Base-by-base conservation (phyloP, 2,888 invertebrate species). In the Thumatha senex region DNA sequence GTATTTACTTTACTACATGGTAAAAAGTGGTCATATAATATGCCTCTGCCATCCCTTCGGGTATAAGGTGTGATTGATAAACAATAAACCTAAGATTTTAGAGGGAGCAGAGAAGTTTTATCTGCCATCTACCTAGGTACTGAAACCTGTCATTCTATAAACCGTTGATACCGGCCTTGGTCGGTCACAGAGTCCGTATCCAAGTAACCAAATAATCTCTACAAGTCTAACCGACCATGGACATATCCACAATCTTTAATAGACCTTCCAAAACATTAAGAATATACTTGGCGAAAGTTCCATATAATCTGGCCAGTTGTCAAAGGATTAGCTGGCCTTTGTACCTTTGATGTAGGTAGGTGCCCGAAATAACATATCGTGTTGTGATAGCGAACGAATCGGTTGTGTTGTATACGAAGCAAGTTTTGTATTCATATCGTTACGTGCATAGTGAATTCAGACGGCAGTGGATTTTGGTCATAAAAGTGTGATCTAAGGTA, bases 331-430 rank as follows among this genome's bases (percentile, higher is more conserved):
- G 62, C 61, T 67, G 69, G 29, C 36, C 48, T 39, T 54, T 56
- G 42, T 49, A 56, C 72, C 70, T 74, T 24, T 24, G 18, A 24
- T 24, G 5, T 24, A 24, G 2, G n/a, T n/a, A n/a, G 76, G 64
- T 66, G 69, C 62, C 74, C 74, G 62, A 76, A 86, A 85, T 86
- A 86, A 78, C 84, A 86, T 74, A 84, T 58, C 59, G 76, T 71
- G 69, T 72, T 71, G 67, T 68, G 78, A 70, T 74, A 70, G 69
- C 67, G 72, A 56, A 54, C 63, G 70, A 66, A 70, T 61, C 77
- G 80, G 82, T 81, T 72, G 86, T 86, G 82, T 82, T 48, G 30
- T 36, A 54, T 63, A 57, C 52, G 48, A 53, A 43, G 61, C 53
- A 46, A 51, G 59, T 53, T 63, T 49, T 55, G 53, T 56, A 34